Evolutionary conservation across 2,797 vertebrate species (phyloP).

Genomic region (Catamblyrhynchus diadema): DNA sequence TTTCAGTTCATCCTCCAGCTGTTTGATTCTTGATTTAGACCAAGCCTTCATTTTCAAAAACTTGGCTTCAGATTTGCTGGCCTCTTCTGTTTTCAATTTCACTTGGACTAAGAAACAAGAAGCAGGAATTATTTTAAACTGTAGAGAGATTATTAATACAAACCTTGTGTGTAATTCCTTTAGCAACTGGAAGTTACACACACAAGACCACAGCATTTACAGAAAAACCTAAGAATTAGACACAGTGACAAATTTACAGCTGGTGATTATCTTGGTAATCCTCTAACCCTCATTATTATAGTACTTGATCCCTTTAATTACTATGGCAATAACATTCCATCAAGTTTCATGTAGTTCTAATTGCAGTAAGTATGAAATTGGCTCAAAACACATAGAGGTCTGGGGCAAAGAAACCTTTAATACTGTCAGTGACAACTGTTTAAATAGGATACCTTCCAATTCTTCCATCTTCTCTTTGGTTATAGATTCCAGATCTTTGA

Average conservation of each 20-base stretch:
- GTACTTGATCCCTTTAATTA: neutral
- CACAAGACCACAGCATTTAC: neutral
- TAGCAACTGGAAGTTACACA: neutral
- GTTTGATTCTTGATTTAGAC: slow-evolving; percentile 87
- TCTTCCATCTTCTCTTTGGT: slow-evolving; percentile 74
- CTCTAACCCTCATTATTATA: neutral
- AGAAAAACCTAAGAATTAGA: neutral
- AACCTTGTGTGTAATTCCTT: neutral
- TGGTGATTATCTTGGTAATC: neutral
- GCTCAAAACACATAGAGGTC: fast-evolving
- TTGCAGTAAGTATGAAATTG: neutral
- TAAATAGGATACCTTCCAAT: slow-evolving; percentile 79
- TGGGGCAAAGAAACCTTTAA: neutral
- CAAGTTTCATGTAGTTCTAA: neutral
- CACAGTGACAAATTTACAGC: neutral
- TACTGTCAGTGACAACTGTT: neutral
- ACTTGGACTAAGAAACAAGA: slow-evolving; percentile 74
- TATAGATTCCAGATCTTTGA: slow-evolving; percentile 1
- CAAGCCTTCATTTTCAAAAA: slow-evolving; percentile 92
- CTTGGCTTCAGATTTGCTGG: slow-evolving; percentile 87
- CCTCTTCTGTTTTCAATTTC: slow-evolving; percentile 85
- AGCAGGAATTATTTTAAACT: neutral
- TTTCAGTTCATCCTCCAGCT: slow-evolving; percentile 87
- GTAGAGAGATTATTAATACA: neutral
- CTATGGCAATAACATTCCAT: neutral